phyloP scores from a whole-genome alignment of 2,113 vertebrate species.

The Hymenochirus boettgeri region DNA sequence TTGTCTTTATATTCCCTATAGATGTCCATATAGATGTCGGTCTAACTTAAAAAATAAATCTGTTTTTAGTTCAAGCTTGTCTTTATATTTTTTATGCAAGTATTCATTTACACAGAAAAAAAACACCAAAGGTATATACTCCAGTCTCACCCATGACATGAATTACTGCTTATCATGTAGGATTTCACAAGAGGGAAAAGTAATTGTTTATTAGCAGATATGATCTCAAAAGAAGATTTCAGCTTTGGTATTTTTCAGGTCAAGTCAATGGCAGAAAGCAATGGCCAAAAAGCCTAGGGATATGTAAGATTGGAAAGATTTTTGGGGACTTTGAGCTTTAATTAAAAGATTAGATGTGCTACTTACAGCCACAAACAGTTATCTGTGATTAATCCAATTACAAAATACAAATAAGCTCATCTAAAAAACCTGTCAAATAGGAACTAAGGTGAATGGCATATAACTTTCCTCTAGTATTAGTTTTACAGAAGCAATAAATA shows the following conservation, averaged over 20 bases:
- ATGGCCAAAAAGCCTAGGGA: slow-evolving; percentile 27
- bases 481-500: not conserved
- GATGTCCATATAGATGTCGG: too few species aligned
- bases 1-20: too few species aligned
- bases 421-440: too few species aligned
- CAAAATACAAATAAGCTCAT: slow-evolving; percentile 29
- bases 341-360: slow-evolving; percentile 43
- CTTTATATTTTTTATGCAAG: not conserved
- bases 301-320: slow-evolving; percentile 35
- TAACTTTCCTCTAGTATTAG: not conserved
- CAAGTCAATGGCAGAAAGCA: slow-evolving; percentile 23
- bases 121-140: not conserved
- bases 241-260: slow-evolving; percentile 3
- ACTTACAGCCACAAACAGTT: slow-evolving; percentile 24
- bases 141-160: not conserved
- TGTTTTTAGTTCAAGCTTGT: not conserved
- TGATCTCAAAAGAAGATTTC: slow-evolving; percentile 18
- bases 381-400: slow-evolving; percentile 42
- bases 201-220: slow-evolving; percentile 27
- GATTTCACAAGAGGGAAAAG: slow-evolving; percentile 12
- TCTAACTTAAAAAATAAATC: not conserved
- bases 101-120: not conserved
- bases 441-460: slow-evolving; percentile 2
- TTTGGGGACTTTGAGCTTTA: slow-evolving; percentile 19
- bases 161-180: slow-evolving; percentile 1